Evolutionary conservation across 1,140 invertebrate species (phyloP), one percentile per base, ranked within the genome.

Genomic region (Drosophila pallidifrons): DNA sequence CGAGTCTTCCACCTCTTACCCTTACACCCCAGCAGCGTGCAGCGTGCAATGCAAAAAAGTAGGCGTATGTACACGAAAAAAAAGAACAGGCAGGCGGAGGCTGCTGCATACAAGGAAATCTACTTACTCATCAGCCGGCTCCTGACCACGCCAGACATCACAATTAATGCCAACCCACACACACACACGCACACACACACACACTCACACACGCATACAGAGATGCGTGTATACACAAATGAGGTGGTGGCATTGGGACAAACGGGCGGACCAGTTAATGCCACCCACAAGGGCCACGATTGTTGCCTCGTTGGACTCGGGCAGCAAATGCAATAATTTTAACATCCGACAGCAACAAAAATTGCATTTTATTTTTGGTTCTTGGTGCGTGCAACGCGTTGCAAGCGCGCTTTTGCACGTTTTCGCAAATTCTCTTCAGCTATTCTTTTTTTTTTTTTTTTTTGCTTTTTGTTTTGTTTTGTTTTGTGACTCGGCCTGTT

Each of bases 291-390:
- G 51, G 15, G 35, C 41, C 6, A 16, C 49, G 51, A 64, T 64
- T 16, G 38, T 64, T 71, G 65, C 43, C 43, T 41, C 11, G 54
- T 49, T 51, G 45, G 57, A 57, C 65, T 51, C 38, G 13, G 30
- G 13, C 58, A 20, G 25, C 77, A 64, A 54, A 54, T 35, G 71
- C 80, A 78, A 78, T 88, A 88, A 83, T 88, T 89, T 83, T 87
- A 77, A 83, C 75, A 66, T 46, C 54, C 41, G 52, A 73, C 85
- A 77, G 77, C 77, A 89, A 89, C 85, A 88, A 88, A 88, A 88
- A 88, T 88, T 83, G 81, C 85, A 88, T 88, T 88, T 88, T 88
- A 89, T 88, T 89, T 88, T 88, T 78, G 71, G 82, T 82, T 76
- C 77, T 79, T 82, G 70, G 63, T 49, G 74, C 81, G 59, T 61